Conservation (phyloP, 2,113 vertebrate genomes). For the Bujurquina vittata region DNA sequence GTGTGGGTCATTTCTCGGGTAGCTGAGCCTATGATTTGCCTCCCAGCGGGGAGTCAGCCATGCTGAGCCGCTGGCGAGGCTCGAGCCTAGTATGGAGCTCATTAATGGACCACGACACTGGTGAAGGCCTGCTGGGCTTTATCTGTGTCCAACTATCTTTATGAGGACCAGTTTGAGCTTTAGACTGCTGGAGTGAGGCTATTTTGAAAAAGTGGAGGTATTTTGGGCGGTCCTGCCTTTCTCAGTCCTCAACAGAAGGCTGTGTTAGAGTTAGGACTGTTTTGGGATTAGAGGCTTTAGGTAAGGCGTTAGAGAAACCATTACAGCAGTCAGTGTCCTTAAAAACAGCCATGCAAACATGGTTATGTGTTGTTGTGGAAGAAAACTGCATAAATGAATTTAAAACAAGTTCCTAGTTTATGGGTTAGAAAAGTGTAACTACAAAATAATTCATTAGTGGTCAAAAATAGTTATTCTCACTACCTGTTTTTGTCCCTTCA, state of each 20-base stretch:
- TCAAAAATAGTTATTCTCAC: background rate
- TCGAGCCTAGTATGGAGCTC: constrained; percentile 46
- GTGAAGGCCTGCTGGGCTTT: constrained; percentile 17
- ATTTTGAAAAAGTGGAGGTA: background rate
- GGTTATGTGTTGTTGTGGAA: background rate
- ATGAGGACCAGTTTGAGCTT: background rate
- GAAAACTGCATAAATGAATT: background rate
- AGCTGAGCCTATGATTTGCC: constrained; percentile 50
- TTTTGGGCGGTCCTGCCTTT: background rate
- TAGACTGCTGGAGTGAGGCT: background rate
- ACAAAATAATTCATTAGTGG: constrained; percentile 22
- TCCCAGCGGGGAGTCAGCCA: constrained; percentile 52
- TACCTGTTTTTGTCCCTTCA: background rate
- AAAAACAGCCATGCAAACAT: background rate
- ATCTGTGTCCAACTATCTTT: background rate
- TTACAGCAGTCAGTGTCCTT: background rate
- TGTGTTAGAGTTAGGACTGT: background rate
- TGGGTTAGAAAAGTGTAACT: background rate
- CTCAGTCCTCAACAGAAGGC: background rate
- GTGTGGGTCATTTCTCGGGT: constrained; percentile 47
- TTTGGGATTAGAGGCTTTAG: background rate
- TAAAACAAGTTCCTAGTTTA: background rate
- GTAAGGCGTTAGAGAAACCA: background rate
- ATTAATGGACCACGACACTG: constrained; percentile 55
- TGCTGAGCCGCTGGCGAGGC: constrained; percentile 56